Evolutionary conservation across 1,140 invertebrate species (phyloP), one percentile per base, ranked within the genome.

Genomic region (Batillaria attramentaria): DNA sequence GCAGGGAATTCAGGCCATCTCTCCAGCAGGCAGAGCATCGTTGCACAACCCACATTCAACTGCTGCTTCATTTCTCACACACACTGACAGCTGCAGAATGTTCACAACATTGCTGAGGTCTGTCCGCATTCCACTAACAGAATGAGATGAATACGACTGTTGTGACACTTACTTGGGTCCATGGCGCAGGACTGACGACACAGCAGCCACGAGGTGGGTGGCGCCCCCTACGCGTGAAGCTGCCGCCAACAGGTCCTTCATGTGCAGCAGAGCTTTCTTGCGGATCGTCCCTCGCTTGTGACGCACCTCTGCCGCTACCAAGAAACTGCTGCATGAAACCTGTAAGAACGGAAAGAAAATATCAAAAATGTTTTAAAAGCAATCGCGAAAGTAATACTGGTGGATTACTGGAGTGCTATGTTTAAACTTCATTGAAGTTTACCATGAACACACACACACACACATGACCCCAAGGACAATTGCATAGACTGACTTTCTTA

Each of bases 231-330:
- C 88, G 42, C 84, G 70, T 1, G 87, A 83, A 2, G 89, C 89
- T 8, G 89, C 88, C 4, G 86, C 88, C 80, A 91, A 80, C 13
- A 91, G 69, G 60, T 89, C 89, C 77, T 88, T 90, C 89, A 91
- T 90, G 81, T 89, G 87, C 31, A 87, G 80, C 35, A 91, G 72
- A 5, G 90, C 88, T 72, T 88, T 86, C 78, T 86, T 89, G 13
- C 90, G 77, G 20, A 86, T 88, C 42, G 77, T 81, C 1, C 90
- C 89, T 37, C 90, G 81, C 73, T 85, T 85, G 69, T 83, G 84
- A 33, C 90, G 77, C 18, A 87, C 81, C 74, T 87, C 77, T 35
- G 88, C 88, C 18, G 87, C 89, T 20, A 85, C 79, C 42, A 90
- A 78, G 78, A 91, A 91, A 54, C 85, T 83, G 65, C 83, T 84